Base-by-base conservation (phyloP, 2,113 vertebrate genomes). In the Apodemus sylvaticus region DNA sequence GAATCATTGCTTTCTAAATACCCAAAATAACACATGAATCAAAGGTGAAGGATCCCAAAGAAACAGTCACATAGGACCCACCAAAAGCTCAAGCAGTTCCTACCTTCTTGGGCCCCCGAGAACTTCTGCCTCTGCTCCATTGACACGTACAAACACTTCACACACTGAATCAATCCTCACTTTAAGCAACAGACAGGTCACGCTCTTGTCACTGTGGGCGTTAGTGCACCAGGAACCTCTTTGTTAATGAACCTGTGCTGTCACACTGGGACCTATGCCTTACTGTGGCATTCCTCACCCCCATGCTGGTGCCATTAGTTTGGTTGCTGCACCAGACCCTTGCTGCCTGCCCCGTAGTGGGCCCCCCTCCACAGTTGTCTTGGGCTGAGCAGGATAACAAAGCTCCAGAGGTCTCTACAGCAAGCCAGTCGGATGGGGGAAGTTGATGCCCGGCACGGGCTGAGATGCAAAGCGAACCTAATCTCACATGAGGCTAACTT, bases 371-470 rank as follows among this genome's bases (percentile, higher is more conserved):
- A 24, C 1, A 64, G 13, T 31, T 70, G 42, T 45, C 19, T 11
- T 31, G 20, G 42, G 16, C 53, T 16, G 13, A 92, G 79, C 22
- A 89, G 48, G 90, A 77, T 29, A 24, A 68, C 24, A 53, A 48
- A 3, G 29, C n/a, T 62, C 5, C 48, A 66, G 29, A 74, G 3
- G 4, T 70, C 94, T 94, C 94, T 8, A 16, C 26, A 14, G 1
- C 71, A 90, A 48, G 6, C 34, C 86, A 60, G 88, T 93, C 76
- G 39, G 48, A 94, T 93, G n/a, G 85, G 83, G 93, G 0, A 94
- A 83, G 74, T 70, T 36, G 0, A 70, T 93, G 87, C 87, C 93
- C 90, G 90, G 88, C 91, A 81, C 82, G 74, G 77, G 86, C 91
- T 89, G 86, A 92, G 86, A 71, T 22, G 10, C 5, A 24, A 29